phyloP scores from a whole-genome alignment of 2,113 vertebrate genomes.

The Hylia prasina region DNA sequence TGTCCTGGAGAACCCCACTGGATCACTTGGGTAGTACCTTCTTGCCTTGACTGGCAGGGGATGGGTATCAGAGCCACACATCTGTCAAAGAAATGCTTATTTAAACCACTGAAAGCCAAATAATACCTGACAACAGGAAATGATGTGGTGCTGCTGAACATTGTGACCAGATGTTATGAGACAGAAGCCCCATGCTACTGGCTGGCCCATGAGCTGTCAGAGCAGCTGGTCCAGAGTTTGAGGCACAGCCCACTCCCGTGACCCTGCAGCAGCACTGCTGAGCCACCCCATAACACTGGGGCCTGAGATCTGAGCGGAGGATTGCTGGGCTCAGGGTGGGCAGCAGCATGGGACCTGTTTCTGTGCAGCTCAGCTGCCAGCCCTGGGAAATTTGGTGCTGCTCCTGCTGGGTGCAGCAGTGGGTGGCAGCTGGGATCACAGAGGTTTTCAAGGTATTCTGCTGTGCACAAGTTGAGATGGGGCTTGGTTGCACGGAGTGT shows the following conservation, averaged over 20 bases:
- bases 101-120: not conserved
- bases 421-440: not conserved
- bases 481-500: not conserved
- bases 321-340: not conserved
- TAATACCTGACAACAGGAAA: not conserved
- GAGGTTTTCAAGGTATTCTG: not conserved
- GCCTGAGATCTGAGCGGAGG: not conserved
- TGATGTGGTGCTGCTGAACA: not conserved
- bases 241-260: not conserved
- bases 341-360: not conserved
- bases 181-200: not conserved
- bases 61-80: not conserved
- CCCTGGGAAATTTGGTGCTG: not conserved
- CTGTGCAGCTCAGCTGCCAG: not conserved
- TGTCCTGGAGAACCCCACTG: not conserved
- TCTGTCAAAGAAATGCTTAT: not conserved
- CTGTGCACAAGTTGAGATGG: not conserved
- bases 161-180: not conserved
- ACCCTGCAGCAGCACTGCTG: rapidly evolving
- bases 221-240: not conserved
- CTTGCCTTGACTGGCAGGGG: slow-evolving; percentile 6
- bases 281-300: not conserved
- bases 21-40: not conserved
- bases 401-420: not conserved
- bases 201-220: not conserved